Percentiles rank a stretch among this genome's conserved stretches.
Conservation (phyloP, 2,888 invertebrate species). For the Nemapogon koenigi region DNA sequence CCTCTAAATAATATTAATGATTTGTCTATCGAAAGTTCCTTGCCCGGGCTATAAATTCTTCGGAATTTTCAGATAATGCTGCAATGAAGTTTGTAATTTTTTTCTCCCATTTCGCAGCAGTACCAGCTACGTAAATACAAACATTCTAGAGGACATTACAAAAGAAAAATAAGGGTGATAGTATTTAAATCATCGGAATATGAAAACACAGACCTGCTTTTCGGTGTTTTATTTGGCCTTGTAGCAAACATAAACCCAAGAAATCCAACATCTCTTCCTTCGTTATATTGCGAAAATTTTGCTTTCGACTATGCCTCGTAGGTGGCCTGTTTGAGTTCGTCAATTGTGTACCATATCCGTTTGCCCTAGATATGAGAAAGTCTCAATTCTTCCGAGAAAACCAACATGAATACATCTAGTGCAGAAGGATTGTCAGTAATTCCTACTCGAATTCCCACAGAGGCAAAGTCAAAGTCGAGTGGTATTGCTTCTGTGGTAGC, state of each 20-base stretch:
- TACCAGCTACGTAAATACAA: conserved; percentile 12
- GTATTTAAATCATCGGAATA: conserved; percentile 12
- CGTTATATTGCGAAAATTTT: conserved; percentile 10
- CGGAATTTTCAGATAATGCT: conserved; percentile 6
- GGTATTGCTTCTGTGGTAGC: conserved; percentile 10
- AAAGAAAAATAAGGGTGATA: conserved; percentile 10
- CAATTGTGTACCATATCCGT: conserved; percentile 14
- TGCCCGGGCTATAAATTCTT: neutral
- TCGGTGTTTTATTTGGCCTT: conserved; percentile 12
- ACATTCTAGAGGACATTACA: conserved; percentile 14
- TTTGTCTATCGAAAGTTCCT: neutral
- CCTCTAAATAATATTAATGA: neutral
- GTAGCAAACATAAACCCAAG: conserved; percentile 14
- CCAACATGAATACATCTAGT: conserved; percentile 13
- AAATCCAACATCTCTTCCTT: conserved; percentile 12
- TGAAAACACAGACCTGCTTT: conserved; percentile 12
- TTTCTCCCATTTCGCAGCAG: conserved; percentile 12
- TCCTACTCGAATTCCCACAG: conserved; percentile 7
- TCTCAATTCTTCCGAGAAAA: conserved; percentile 12
- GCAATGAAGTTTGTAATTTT: conserved; percentile 11
- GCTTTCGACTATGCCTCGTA: conserved; percentile 15
- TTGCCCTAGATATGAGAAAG: conserved; percentile 14
- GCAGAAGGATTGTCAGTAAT: conserved; percentile 10
- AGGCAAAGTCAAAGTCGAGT: conserved; percentile 12
- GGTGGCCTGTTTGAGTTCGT: conserved; percentile 15